Evolutionary conservation across 2,797 vertebrate species (phyloP).

Genomic region (Novumbra hubbsi): DNA sequence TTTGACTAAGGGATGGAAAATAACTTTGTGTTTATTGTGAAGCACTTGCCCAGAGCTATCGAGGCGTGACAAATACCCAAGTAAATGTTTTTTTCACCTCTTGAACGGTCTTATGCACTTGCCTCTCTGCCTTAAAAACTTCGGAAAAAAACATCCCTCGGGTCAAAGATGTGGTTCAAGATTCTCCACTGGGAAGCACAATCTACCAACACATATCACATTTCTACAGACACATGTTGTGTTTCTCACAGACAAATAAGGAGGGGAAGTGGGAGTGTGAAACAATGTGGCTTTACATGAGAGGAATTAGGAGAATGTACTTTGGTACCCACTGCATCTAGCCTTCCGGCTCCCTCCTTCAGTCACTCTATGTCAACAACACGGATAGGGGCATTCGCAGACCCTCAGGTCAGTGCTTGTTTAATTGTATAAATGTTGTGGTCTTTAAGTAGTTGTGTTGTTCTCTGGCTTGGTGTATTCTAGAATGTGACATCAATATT

Average conservation of each 20-base stretch:
- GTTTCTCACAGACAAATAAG: slow-evolving; percentile 38
- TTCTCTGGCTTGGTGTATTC: neutral
- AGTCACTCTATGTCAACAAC: slow-evolving; percentile 39
- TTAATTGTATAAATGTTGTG: slow-evolving; percentile 14
- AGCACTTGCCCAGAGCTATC: neutral
- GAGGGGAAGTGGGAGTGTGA: slow-evolving; percentile 65
- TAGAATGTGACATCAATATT: too few species aligned
- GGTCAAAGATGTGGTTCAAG: neutral
- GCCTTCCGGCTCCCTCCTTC: slow-evolving; percentile 44
- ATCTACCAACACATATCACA: neutral
- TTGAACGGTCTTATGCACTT: neutral
- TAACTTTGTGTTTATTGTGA: neutral
- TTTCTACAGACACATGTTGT: neutral
- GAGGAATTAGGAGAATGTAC: slow-evolving; percentile 77
- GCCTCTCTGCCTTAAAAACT: neutral
- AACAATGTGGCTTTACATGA: slow-evolving; percentile 71
- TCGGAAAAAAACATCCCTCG: neutral
- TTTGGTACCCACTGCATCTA: slow-evolving; percentile 70
- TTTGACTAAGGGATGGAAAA: neutral
- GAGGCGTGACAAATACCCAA: neutral
- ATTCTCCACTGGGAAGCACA: slow-evolving; percentile 9
- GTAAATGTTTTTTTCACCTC: neutral
- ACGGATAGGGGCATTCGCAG: slow-evolving; percentile 29
- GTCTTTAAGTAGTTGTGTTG: neutral
- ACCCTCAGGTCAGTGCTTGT: slow-evolving; percentile 64